Evolutionary conservation across 2,113 vertebrate species (phyloP).

Genomic region (Diphyllodes magnificus): DNA sequence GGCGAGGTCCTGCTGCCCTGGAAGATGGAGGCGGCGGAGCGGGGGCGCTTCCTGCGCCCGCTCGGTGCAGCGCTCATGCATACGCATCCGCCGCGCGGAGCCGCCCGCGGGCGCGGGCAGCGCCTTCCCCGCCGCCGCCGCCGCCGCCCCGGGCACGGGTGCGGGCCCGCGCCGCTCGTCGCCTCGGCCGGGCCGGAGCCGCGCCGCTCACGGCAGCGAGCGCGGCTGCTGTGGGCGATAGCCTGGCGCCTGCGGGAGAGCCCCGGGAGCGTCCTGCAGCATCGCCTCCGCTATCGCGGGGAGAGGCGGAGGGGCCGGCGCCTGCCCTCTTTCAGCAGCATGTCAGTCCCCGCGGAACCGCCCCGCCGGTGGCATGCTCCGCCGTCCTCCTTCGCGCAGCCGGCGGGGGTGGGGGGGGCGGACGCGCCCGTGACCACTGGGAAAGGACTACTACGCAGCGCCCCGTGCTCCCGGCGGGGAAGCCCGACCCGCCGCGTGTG

Average conservation of each 20-base stretch:
- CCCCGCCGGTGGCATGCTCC: conserved; percentile 54
- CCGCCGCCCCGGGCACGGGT: conserved; percentile 16
- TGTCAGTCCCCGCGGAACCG: conserved; percentile 54
- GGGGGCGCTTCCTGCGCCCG: conserved; percentile 97
- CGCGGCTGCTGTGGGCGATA: conserved; percentile 10
- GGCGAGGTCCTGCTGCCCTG: conserved; percentile 86
- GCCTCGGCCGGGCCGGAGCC: not conserved
- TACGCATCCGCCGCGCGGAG: conserved; percentile 78
- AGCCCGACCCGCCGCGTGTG: not conserved
- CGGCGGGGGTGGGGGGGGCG: too few relatives aligned
- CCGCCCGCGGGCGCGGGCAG: not conserved
- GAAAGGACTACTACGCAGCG: not conserved
- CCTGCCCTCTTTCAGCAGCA: conserved; percentile 74
- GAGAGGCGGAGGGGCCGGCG: not conserved
- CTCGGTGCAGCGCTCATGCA: conserved; percentile 98
- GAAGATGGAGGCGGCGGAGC: conserved; percentile 86
- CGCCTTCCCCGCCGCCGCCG: not conserved
- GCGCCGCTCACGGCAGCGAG: conserved; percentile 35
- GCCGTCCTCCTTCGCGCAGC: conserved; percentile 37
- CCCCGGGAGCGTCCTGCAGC: conserved; percentile 75
- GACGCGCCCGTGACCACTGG: not conserved
- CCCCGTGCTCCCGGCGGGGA: not conserved
- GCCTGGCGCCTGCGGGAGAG: conserved; percentile 71
- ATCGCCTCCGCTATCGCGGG: conserved; percentile 74
- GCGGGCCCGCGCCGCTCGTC: not conserved